Percentiles rank a stretch among this genome's conserved stretches.
Evolutionary conservation across 2,888 invertebrate species (phyloP).

Genomic region (Lepidochitona cinerea): DNA sequence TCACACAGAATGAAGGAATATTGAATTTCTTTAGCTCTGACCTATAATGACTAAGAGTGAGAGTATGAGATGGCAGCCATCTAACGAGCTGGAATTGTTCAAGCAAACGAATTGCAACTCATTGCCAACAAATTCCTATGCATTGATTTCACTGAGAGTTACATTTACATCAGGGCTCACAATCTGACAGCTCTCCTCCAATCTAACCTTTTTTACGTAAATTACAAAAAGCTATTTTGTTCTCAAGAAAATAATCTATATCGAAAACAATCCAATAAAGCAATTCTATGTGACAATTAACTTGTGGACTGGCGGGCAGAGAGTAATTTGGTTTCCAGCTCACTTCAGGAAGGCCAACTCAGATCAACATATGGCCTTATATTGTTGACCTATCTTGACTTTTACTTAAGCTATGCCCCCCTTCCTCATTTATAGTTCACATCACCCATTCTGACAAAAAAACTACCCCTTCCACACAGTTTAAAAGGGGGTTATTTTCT

Average conservation of each 20-base stretch:
- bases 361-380: too few relatives aligned
- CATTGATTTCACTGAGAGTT: background rate
- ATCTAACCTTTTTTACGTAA: background rate
- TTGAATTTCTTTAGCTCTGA: background rate
- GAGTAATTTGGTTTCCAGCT: too few relatives aligned
- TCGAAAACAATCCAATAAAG: background rate
- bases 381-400: too few relatives aligned
- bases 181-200: background rate
- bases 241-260: background rate
- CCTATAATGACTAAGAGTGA: background rate
- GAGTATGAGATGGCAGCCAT: background rate
- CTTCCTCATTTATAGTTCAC: too few relatives aligned
- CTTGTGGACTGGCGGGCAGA: too few relatives aligned
- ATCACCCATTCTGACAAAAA: too few relatives aligned
- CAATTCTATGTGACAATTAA: too few relatives aligned
- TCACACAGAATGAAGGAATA: background rate
- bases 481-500: background rate
- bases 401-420: too few relatives aligned
- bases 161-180: background rate
- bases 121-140: conserved; percentile 1
- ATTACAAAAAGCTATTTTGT: background rate
- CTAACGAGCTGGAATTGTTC: background rate
- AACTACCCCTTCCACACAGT: background rate
- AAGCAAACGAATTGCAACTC: background rate
- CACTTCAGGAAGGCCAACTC: too few relatives aligned